Percentiles rank a stretch among this genome's conserved stretches.
Conservation (phyloP, 2,888 invertebrate species). For the Chrysina gloriosa region DNA sequence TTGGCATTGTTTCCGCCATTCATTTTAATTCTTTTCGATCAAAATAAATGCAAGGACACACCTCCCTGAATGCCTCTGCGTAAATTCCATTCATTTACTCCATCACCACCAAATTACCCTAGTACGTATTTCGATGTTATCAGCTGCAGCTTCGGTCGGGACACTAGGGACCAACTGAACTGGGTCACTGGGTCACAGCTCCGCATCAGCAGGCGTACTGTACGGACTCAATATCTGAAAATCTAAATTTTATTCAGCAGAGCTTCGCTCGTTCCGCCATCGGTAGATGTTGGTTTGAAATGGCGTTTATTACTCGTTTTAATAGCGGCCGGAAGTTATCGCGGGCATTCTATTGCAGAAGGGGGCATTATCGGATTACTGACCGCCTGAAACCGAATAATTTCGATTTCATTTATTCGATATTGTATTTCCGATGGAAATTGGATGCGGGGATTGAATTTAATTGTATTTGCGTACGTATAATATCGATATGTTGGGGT, state of each 20-base stretch:
- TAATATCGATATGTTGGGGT: too few species aligned
- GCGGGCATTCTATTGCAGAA: not conserved
- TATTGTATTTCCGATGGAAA: not conserved
- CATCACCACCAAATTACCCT: too few species aligned
- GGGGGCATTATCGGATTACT: not conserved
- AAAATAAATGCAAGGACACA: too few species aligned
- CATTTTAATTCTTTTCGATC: too few species aligned
- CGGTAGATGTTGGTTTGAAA: not conserved
- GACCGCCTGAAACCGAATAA: not conserved
- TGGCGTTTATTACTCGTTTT: not conserved
- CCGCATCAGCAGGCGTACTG: not conserved
- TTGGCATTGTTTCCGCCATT: too few species aligned
- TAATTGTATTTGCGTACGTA: conserved; percentile 7
- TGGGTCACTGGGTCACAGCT: not conserved
- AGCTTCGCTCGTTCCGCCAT: not conserved
- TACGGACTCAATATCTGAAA: not conserved
- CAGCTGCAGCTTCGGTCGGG: too few species aligned
- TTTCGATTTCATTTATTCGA: conserved; percentile 4
- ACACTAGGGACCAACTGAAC: too few species aligned
- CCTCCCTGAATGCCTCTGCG: too few species aligned
- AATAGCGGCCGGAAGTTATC: not conserved
- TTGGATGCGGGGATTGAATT: not conserved
- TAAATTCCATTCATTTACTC: too few species aligned
- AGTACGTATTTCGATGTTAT: too few species aligned
- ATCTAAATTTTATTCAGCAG: not conserved